Evolutionary conservation across 2,797 vertebrate species (phyloP).

Genomic region (Danio aesculapii): DNA sequence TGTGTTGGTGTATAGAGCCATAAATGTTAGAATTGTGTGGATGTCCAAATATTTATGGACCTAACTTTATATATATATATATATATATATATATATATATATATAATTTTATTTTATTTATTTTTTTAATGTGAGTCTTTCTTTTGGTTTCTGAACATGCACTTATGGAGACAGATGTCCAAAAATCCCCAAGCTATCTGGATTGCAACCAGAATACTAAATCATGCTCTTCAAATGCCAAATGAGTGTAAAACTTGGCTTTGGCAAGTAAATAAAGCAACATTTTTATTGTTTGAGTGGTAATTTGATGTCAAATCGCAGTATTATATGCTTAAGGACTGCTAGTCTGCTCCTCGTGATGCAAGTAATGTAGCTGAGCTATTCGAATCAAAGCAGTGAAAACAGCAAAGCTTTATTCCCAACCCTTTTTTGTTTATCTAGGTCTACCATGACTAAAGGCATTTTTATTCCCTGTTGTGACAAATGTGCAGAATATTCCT

Average conservation of each 20-base stretch:
- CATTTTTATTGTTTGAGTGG: not conserved
- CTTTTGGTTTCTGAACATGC: slow-evolving; percentile 6
- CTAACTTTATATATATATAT: too few species aligned
- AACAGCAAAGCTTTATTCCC: not conserved
- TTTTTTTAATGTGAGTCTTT: too few species aligned
- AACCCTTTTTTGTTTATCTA: not conserved
- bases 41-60: too few species aligned
- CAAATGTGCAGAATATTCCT: not conserved
- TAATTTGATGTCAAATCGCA: not conserved
- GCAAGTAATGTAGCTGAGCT: not conserved
- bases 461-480: not conserved
- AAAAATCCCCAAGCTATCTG: slow-evolving; percentile 22
- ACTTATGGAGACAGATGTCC: not conserved
- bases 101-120: too few species aligned
- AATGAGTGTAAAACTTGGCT: not conserved
- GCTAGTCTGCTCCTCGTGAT: not conserved
- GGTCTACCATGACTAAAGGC: not conserved
- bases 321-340: not conserved
- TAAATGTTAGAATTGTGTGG: too few species aligned
- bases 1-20: too few species aligned
- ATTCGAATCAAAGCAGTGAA: slow-evolving; percentile 1
- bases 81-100: too few species aligned
- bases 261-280: slow-evolving; percentile 9
- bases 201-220: slow-evolving; percentile 1
- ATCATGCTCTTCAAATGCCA: not conserved